Conservation (phyloP, 2,113 vertebrate genomes). For the Chaetops frenatus region DNA sequence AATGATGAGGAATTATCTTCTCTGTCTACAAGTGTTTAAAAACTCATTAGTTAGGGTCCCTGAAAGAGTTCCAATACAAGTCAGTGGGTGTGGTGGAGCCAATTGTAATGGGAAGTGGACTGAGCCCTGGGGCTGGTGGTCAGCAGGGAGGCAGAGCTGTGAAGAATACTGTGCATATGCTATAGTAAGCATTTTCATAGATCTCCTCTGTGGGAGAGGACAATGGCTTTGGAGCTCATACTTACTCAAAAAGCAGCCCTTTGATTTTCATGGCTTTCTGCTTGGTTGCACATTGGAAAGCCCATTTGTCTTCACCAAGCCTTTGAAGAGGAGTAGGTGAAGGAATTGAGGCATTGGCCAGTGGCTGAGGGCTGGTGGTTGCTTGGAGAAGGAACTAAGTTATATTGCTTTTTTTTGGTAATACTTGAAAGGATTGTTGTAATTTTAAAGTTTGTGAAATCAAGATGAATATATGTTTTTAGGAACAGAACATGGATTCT, state of each 20-base stretch:
- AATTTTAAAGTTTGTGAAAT: background rate
- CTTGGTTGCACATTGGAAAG: constrained; percentile 19
- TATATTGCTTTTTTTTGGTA: background rate
- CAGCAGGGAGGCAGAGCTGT: constrained; percentile 45
- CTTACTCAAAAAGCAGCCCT: constrained; percentile 48
- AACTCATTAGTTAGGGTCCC: constrained; percentile 34
- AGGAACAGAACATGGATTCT: background rate
- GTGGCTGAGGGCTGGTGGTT: background rate
- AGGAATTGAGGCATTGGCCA: background rate
- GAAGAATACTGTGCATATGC: constrained; percentile 53
- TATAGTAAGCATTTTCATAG: constrained; percentile 45
- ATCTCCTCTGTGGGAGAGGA: constrained; percentile 45
- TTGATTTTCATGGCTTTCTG: constrained; percentile 56
- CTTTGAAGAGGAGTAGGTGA: constrained; percentile 39
- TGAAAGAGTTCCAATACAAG: constrained; percentile 46
- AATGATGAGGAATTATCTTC: constrained; percentile 51
- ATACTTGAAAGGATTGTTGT: background rate
- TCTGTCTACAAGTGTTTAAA: constrained; percentile 59
- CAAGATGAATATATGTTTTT: background rate
- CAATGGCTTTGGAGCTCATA: constrained; percentile 47
- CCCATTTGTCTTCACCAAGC: constrained; percentile 40
- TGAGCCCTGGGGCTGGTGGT: constrained; percentile 50
- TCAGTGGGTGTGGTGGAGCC: constrained; percentile 44
- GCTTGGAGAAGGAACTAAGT: background rate
- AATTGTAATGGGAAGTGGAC: constrained; percentile 25